Conservation (phyloP, 2,888 invertebrate species). For the Pseudeuparius sepicola region DNA sequence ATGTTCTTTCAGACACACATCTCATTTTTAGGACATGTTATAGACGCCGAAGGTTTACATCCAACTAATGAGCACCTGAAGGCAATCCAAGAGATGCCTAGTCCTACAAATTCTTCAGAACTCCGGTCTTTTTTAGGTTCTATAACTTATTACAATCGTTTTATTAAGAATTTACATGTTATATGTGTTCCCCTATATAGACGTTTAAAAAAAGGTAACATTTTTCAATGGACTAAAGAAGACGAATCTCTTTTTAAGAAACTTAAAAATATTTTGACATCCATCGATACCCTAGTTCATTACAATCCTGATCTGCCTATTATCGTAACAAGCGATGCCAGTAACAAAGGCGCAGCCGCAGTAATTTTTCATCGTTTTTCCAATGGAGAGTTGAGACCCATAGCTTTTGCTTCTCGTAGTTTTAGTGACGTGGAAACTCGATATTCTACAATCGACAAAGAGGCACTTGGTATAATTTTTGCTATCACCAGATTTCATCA, state of each 20-base stretch:
- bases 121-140: conserved; percentile 19
- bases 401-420: conserved; percentile 13
- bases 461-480: conserved; percentile 17
- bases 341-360: conserved; percentile 14
- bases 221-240: conserved; percentile 12
- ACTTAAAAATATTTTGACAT: conserved; percentile 15
- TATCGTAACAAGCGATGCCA: conserved; percentile 16
- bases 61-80: conserved; percentile 13
- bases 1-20: conserved; percentile 10
- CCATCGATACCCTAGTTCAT: conserved; percentile 16
- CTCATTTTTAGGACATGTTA: conserved; percentile 17
- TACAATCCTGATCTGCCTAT: conserved; percentile 14
- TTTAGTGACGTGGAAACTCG: conserved; percentile 15
- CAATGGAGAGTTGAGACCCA: conserved; percentile 6
- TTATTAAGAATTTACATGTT: conserved; percentile 15
- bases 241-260: conserved; percentile 13
- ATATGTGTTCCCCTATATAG: conserved; percentile 15
- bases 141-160: neutral
- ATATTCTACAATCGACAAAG: conserved; percentile 20
- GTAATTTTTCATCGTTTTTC: conserved; percentile 16
- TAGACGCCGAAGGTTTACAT: conserved; percentile 18
- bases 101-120: conserved; percentile 14
- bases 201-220: conserved; percentile 13
- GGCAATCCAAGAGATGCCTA: conserved; percentile 16
- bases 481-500: conserved; percentile 16